Percentiles rank a stretch among this genome's conserved stretches.
These are phyloP conservation scores for Monarcha castaneiventris DNA, from an alignment of 2,113 vertebrate genomes.

Conservation along the genomic window DNA sequence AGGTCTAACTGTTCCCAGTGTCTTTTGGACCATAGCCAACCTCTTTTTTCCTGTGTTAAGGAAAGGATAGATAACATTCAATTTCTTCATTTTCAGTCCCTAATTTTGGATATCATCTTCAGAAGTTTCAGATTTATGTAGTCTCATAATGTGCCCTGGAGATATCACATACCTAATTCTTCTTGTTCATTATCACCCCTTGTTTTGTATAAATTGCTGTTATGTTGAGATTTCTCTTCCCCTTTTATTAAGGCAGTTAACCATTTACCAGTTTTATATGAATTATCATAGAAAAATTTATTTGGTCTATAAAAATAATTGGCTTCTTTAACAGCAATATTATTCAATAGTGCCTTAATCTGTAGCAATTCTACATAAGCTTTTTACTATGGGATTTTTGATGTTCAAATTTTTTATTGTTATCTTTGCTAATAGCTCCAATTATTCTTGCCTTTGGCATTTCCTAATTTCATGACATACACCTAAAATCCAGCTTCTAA, in stretches of 20 bases:
- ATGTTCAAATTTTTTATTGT: conserved; percentile 73
- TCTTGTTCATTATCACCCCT: conserved; percentile 61
- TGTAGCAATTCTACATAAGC: conserved; percentile 63
- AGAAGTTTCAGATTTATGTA: conserved; percentile 54
- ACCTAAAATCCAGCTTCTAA: conserved; percentile 62
- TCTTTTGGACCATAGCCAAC: background rate
- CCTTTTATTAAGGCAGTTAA: conserved; percentile 73
- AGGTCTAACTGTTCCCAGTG: conserved; percentile 1
- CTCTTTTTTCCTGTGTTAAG: background rate
- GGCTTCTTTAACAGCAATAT: conserved; percentile 74
- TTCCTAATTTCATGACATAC: conserved; percentile 65
- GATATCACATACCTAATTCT: conserved; percentile 34
- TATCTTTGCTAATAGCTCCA: conserved; percentile 61
- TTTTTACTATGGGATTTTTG: conserved; percentile 70
- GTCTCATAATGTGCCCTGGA: conserved; percentile 46
- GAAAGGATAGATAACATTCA: background rate
- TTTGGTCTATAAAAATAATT: conserved; percentile 79
- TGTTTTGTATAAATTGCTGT: conserved; percentile 74
- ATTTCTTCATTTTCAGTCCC: conserved; percentile 24
- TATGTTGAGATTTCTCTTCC: conserved; percentile 61
- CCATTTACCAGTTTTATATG: conserved; percentile 74
- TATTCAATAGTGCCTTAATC: conserved; percentile 73
- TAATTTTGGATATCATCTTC: conserved; percentile 39
- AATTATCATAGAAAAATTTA: conserved; percentile 78
- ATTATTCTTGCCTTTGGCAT: conserved; percentile 69